Percentiles rank a stretch among this genome's conserved stretches.
phyloP scores from a whole-genome alignment of 2,797 vertebrate genomes.

The Notolepis coatsorum region DNA sequence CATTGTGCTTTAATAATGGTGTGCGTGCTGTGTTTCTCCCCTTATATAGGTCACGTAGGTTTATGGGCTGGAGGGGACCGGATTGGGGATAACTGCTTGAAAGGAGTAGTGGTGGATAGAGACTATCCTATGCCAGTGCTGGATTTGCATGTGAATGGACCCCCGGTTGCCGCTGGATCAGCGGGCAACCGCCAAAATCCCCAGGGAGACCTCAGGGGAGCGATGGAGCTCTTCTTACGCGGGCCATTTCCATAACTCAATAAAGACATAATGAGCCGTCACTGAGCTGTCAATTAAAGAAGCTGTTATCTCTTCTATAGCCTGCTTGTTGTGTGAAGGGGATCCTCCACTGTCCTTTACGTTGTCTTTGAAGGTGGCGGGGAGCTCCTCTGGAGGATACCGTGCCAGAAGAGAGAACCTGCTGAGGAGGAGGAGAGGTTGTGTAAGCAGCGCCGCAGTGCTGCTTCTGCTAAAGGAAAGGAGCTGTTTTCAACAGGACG shows the following conservation, averaged over 20 bases:
- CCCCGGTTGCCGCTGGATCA: constrained; percentile 25
- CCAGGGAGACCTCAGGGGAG: constrained; percentile 21
- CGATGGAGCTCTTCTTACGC: constrained; percentile 15
- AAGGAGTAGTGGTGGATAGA: constrained; percentile 12
- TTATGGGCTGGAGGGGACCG: too few species aligned
- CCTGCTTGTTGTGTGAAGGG: constrained; percentile 48
- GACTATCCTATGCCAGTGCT: constrained; percentile 4
- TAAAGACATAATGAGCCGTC: constrained; percentile 67
- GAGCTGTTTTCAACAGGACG: too few species aligned
- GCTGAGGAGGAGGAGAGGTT: constrained; percentile 53
- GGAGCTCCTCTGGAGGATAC: constrained; percentile 27
- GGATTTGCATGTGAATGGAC: constrained; percentile 57
- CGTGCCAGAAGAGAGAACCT: constrained; percentile 15
- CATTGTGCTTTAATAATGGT: too few species aligned
- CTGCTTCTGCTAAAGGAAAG: too few species aligned
- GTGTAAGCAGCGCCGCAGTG: constrained; percentile 45
- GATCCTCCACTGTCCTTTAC: constrained; percentile 18
- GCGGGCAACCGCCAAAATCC: constrained; percentile 32
- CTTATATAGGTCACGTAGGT: too few species aligned
- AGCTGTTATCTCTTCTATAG: constrained; percentile 39
- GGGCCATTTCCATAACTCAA: constrained; percentile 56
- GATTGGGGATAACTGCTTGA: too few species aligned
- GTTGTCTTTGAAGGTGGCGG: constrained; percentile 29
- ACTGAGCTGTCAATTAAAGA: constrained; percentile 63
- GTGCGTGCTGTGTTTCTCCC: too few species aligned